phyloP scores from a whole-genome alignment of 2,888 invertebrate genomes.

The Acrobasis consociella region DNA sequence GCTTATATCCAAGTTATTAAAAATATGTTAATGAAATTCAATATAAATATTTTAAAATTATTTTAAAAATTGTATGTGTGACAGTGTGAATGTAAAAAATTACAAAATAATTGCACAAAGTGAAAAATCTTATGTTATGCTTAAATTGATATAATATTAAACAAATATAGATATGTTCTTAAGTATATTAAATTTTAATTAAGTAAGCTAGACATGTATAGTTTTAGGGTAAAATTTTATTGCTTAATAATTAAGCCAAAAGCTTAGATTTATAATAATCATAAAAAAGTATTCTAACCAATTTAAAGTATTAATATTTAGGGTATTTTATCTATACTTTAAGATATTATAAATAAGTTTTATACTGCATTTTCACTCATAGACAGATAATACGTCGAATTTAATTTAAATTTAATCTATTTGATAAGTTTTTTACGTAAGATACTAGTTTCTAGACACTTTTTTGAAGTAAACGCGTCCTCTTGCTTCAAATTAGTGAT shows the following conservation, averaged over 20 bases:
- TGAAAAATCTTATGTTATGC: neutral
- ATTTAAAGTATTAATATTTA: constrained; percentile 1
- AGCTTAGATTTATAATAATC: too few species aligned
- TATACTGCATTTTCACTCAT: constrained; percentile 71
- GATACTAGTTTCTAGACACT: constrained; percentile 29
- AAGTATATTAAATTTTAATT: neutral
- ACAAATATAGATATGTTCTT: too few species aligned
- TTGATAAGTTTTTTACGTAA: neutral
- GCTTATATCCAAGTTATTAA: neutral
- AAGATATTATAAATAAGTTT: constrained; percentile 37
- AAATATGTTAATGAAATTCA: neutral
- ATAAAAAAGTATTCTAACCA: too few species aligned
- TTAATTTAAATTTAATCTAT: constrained; percentile 25
- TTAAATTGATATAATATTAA: neutral
- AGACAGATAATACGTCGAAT: constrained; percentile 21
- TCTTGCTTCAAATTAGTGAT: constrained; percentile 66
- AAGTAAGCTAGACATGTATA: too few species aligned
- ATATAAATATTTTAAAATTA: neutral
- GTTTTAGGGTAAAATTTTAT: too few species aligned
- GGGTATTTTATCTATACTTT: too few species aligned
- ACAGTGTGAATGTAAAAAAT: neutral
- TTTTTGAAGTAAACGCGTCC: constrained; percentile 74
- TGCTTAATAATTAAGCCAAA: too few species aligned
- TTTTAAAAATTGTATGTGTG: neutral
- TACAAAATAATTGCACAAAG: constrained; percentile 17